Conservation (phyloP, 2,797 vertebrate genomes). For the Falco peregrinus region DNA sequence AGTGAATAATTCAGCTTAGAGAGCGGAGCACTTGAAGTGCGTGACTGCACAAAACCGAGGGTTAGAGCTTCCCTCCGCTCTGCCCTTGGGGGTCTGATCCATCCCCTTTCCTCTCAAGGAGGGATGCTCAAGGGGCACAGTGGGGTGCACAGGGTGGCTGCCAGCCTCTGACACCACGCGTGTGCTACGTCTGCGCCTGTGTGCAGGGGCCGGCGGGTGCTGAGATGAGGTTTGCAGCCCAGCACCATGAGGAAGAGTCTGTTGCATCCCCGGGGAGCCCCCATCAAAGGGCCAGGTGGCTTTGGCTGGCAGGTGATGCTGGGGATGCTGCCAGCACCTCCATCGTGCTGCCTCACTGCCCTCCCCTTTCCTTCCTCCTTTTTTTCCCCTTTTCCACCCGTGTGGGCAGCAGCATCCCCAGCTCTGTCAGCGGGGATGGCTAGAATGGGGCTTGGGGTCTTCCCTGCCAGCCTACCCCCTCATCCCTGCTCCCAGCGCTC, state of each 20-base stretch:
- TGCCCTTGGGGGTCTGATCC: background rate
- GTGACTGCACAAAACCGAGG: fast-evolving
- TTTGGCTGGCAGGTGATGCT: background rate
- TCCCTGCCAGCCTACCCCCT: background rate
- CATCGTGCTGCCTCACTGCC: fast-evolving
- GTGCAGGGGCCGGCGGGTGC: background rate
- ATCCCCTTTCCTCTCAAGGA: background rate
- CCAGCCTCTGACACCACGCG: fast-evolving
- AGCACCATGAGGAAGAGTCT: background rate
- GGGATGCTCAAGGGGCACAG: fast-evolving
- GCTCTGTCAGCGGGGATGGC: background rate
- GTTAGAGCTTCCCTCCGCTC: background rate
- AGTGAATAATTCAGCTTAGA: background rate
- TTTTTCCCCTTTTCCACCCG: background rate
- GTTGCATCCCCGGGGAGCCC: background rate
- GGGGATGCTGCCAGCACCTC: background rate
- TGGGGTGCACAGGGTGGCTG: fast-evolving
- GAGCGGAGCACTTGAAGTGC: fast-evolving
- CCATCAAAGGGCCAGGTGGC: background rate
- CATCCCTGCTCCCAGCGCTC: background rate
- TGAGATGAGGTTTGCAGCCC: background rate
- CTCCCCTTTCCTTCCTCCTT: background rate
- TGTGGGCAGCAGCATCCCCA: background rate
- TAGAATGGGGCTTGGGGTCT: background rate
- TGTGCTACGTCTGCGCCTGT: fast-evolving